Conservation (phyloP, 2,888 invertebrate species). For the Lasioglossum pauxillum region DNA sequence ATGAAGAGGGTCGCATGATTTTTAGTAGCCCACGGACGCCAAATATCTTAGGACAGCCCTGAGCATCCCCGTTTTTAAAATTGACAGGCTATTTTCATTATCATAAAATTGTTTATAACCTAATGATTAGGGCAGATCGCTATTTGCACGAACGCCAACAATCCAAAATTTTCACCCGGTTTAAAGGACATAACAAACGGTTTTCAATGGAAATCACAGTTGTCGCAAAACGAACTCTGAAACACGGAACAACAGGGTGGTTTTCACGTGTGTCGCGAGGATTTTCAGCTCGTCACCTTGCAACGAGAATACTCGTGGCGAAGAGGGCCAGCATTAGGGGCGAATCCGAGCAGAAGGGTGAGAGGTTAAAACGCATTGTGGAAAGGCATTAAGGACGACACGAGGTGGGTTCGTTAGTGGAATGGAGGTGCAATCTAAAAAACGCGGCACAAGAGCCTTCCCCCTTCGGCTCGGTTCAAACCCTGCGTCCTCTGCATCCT, state of each 20-base stretch:
- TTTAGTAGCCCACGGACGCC: no score
- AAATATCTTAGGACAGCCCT: no score
- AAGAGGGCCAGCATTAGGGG: slow-evolving; percentile 32
- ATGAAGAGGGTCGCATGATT: no score
- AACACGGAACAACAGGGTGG: not conserved
- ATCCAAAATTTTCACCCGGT: not conserved
- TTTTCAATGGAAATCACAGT: not conserved
- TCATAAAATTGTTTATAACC: no score
- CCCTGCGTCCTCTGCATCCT: not conserved
- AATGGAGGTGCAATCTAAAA: slow-evolving; percentile 73
- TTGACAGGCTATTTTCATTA: no score
- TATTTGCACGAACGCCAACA: no score
- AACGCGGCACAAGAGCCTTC: slow-evolving; percentile 38
- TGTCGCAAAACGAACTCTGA: not conserved
- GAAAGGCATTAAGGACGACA: slow-evolving; percentile 62
- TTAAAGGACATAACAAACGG: not conserved
- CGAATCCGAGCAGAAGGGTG: slow-evolving; percentile 18
- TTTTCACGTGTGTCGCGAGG: slow-evolving; percentile 23
- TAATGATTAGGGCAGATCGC: no score
- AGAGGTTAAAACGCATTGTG: slow-evolving; percentile 58
- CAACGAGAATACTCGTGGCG: slow-evolving; percentile 25
- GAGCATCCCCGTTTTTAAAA: no score
- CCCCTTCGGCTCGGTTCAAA: slow-evolving; percentile 3
- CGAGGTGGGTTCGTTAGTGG: slow-evolving; percentile 77
- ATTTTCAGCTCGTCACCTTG: slow-evolving; percentile 38